Percentiles rank a stretch among this genome's conserved stretches.
phyloP scores from a whole-genome alignment of 35 echinoderm and acorn worm genomes.

The Apostichopus californicus region DNA sequence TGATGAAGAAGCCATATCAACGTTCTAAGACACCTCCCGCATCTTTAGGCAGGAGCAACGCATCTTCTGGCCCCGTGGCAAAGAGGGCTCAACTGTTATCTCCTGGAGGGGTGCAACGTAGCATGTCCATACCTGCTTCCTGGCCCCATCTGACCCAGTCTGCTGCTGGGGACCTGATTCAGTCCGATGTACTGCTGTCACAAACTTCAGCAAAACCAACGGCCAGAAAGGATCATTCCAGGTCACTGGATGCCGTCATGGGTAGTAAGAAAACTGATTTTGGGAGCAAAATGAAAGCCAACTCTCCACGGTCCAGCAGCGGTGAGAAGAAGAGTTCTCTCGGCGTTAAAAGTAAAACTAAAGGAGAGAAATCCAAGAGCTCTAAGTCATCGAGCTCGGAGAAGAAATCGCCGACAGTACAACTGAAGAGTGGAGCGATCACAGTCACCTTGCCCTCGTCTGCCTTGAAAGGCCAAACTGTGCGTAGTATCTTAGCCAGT shows the following conservation, averaged over 20 bases:
- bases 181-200: background rate
- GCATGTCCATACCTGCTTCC: slow-evolving; percentile 35
- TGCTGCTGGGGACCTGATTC: slow-evolving; percentile 34
- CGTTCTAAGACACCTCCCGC: slow-evolving; percentile 52
- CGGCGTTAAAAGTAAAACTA: slow-evolving; percentile 20
- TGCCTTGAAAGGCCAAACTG: slow-evolving; percentile 69
- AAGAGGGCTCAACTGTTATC: background rate
- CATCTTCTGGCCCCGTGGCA: background rate
- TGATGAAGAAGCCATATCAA: slow-evolving; percentile 19
- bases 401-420: slow-evolving; percentile 51
- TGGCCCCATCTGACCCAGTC: slow-evolving; percentile 8
- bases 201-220: background rate
- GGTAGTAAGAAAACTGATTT: background rate
- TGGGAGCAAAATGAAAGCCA: background rate
- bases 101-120: slow-evolving; percentile 27
- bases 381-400: slow-evolving; percentile 34
- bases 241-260: background rate
- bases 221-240: background rate
- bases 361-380: slow-evolving; percentile 56
- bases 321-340: slow-evolving; percentile 10
- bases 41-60: slow-evolving; percentile 23
- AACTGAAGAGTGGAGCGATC: slow-evolving; percentile 54
- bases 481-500: slow-evolving; percentile 69
- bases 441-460: slow-evolving; percentile 67
- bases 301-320: slow-evolving; percentile 1